Evolutionary conservation across 2,888 invertebrate species (phyloP), one percentile per base, ranked within the genome.

Genomic region (Pasiphila rectangulata): DNA sequence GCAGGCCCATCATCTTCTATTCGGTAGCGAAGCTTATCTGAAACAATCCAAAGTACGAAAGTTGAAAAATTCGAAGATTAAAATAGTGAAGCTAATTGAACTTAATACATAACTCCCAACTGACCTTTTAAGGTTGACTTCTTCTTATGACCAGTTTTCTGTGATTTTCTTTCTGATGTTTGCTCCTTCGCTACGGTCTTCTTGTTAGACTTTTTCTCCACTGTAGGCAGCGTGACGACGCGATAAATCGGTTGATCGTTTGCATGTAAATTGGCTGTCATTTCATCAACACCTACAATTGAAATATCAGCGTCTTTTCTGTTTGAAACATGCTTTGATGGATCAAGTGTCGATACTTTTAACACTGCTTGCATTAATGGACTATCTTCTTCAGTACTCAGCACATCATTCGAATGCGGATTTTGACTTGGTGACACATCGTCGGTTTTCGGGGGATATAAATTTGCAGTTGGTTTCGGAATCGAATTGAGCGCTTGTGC

Each of bases 1-100:
- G 95, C 92, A 34, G 90, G 87, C 0, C 85, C 87, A 9, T 85
- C 79, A 48, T 89, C 65, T 27, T 86, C 87, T 4, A 78, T 74
- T 5, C 85, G 76, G 30, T 76, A 74, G 15, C 86, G 83, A 52
- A 85, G 75, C 53, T 88, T 88, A 54, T 88, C 88, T 88, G 63
- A 16, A 79, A 75, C n/a, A n/a, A n/a, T n/a, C n/a, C n/a, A n/a
- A n/a, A n/a, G n/a, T n/a, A 39, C 24, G 37, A 24, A 30, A 5
- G 1, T 1, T 2, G 9, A 2, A 2, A 17, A 1, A 2, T 16
- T n/a, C n/a, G n/a, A n/a, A n/a, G n/a, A n/a, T 9, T 5, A 5
- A 21, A 7, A 2, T 6, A 6, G 6, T 1, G 21, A 2, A 6
- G 21, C 21, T 21, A 2, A 21, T 21, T 7, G 7, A 13, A 12